Evolutionary conservation across 1,140 invertebrate species (phyloP).

Genomic region (Sweltsa coloradensis): DNA sequence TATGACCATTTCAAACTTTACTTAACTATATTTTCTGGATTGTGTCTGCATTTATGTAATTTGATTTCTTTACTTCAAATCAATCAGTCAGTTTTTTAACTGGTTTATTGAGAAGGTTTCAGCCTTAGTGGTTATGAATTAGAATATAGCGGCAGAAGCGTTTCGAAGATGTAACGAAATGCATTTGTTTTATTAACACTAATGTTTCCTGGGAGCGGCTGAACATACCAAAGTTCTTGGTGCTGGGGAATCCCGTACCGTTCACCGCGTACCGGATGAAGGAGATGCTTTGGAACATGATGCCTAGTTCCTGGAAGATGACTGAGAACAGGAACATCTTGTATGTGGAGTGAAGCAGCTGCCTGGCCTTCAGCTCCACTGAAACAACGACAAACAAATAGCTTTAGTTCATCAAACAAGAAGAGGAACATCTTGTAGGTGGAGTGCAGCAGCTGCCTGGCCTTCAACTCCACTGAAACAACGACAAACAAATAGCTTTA

Average conservation of each 20-base stretch:
- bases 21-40: too few species aligned
- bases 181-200: not conserved
- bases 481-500: too few species aligned
- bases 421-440: constrained; percentile 43
- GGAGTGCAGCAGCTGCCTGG: constrained; percentile 66
- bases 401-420: not conserved
- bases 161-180: too few species aligned
- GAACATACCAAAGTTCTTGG: constrained; percentile 43
- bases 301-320: constrained; percentile 45
- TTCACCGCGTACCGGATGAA: constrained; percentile 58
- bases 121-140: too few species aligned
- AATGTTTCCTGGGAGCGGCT: not conserved
- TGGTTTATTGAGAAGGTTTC: too few species aligned
- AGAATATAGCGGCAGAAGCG: too few species aligned
- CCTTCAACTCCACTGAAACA: constrained; percentile 51
- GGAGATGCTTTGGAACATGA: constrained; percentile 48
- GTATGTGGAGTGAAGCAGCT: constrained; percentile 77
- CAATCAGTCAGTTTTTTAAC: too few species aligned
- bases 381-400: constrained; percentile 18
- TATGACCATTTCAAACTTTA: too few species aligned
- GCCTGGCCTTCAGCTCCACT: constrained; percentile 57
- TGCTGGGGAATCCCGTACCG: constrained; percentile 41
- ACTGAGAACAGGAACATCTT: constrained; percentile 69
- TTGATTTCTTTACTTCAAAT: too few species aligned
- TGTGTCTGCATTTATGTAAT: too few species aligned